These are phyloP conservation scores for Nudaria mundana DNA, from an alignment of 2,888 invertebrate genomes.

Conservation along the genomic window DNA sequence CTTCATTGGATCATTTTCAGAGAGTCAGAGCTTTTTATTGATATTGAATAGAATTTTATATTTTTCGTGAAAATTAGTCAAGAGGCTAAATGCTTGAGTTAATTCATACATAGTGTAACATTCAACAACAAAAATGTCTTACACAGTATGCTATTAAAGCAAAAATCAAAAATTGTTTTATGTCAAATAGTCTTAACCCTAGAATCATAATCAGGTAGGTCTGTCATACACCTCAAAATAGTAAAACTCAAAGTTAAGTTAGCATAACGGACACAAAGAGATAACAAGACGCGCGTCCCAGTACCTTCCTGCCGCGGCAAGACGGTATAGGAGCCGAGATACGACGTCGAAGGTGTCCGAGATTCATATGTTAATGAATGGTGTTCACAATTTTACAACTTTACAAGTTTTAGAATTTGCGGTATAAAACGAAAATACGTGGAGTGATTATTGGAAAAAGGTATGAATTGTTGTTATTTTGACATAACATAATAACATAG, in stretches of 20 bases:
- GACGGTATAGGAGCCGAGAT: not conserved
- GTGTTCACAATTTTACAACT: slow-evolving; percentile 9
- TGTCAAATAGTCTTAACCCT: slow-evolving; percentile 48
- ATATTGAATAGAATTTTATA: slow-evolving; percentile 41
- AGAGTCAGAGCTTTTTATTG: slow-evolving; percentile 51
- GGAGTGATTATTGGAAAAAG: slow-evolving; percentile 10
- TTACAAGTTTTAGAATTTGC: slow-evolving; percentile 10
- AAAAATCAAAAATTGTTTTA: slow-evolving; percentile 47
- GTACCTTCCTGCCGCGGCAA: slow-evolving; percentile 3
- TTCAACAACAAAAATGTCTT: slow-evolving; percentile 34
- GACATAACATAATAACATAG: no score
- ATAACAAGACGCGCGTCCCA: not conserved
- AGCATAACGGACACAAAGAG: not conserved
- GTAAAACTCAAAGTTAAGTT: not conserved
- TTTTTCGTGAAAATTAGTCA: slow-evolving; percentile 42
- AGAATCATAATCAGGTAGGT: slow-evolving; percentile 13
- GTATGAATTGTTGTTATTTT: slow-evolving; percentile 7
- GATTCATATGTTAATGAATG: not conserved
- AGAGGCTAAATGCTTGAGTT: slow-evolving; percentile 25
- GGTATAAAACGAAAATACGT: slow-evolving; percentile 12
- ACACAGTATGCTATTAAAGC: slow-evolving; percentile 49
- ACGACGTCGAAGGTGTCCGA: no score
- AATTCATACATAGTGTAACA: slow-evolving; percentile 24
- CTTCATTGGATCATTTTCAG: slow-evolving; percentile 69
- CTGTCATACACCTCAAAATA: slow-evolving; percentile 10